Base-by-base conservation (phyloP, 2,888 invertebrate genomes). In the Metallyticus violacea region DNA sequence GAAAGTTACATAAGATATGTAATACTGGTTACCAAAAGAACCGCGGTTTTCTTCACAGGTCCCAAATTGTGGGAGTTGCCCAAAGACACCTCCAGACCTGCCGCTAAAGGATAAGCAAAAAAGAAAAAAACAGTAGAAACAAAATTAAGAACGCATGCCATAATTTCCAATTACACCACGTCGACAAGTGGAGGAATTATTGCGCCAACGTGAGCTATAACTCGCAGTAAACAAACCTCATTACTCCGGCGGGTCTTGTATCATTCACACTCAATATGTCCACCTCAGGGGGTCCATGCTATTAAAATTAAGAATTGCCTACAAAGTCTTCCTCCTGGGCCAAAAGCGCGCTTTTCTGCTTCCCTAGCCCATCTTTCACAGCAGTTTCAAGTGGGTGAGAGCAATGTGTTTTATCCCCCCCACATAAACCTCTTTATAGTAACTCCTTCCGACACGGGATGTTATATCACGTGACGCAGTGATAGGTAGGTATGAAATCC, bases 151-250 rank as follows among this genome's bases (percentile, higher is more conserved):
- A 87, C 85, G 86, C 40, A 79, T 84, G 80, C 81, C 85, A 87
- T 87, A 87, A 86, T 81, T 87, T 86, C 87, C 87, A 87, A 87
- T 87, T 87, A 87, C 87, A 84, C 86, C 79, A 79, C 79, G 77
- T 80, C 76, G 87, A 80, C 86, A 83, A 79, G 78, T 82, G 81
- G 81, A 86, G 30, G 78, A 86, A 86, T 27, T 86, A 86, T 81
- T 28, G 77, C 81, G 15, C n/a, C 79, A 27, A 40, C 87, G 86
- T 86, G 86, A 87, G 84, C 84, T 86, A 87, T 87, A 83, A 82
- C 86, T 87, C 86, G 82, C 62, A 80, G 84, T 85, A 87, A 87
- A 87, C 87, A 87, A 87, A 87, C 86, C 85, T 87, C 85, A 87
- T 87, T 87, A 87, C 87, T 62, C 40, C 40, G 40, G 40, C 40